Base-by-base conservation (phyloP, 2,888 invertebrate genomes). In the Spilarctia lutea region DNA sequence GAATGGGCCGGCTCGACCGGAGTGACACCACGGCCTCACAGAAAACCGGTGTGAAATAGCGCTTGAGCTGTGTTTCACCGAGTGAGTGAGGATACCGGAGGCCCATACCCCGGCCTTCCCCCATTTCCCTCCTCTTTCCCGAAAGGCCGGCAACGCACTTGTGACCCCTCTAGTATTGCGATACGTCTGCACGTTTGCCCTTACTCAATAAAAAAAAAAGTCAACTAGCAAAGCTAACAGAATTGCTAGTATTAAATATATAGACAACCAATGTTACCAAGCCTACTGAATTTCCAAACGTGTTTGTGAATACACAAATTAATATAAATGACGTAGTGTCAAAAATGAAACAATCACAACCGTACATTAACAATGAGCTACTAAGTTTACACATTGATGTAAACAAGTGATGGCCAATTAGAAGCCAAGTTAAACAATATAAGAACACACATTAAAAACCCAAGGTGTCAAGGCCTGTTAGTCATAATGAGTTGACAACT, bases 361-460 rank as follows among this genome's bases (percentile, higher is more conserved):
- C 42, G 20, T 74, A 78, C 77, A 85, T 82, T 84, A 82, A 71
- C 81, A 67, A 33, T 30, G 63, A 74, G 68, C 70, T 77, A 72
- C 68, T 74, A 79, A 81, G 76, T 69, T 84, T 75, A 77, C 84
- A 84, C 83, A 1, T 76, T 30, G 52, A 74, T 81, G 78, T 42
- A 74, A 78, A 81, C 70, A 72, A 73, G 27, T 65, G 60, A 65
- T 70, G 69, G 63, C 16, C 77, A 77, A 81, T 82, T 80, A 79
- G 65, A 35, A 65, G 56, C 65, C 3, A 66, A 75, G 39, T 56
- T 35, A 73, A 67, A 72, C 42, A 35, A 24, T 75, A 71, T 56
- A 63, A 71, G 48, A 73, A 42, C 63, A 66, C 79, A 30, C 63
- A 66, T 70, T 69, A 42, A 70, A 73, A 65, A 75, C 66, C 52